These are phyloP conservation scores for Gnatocerus cornutus DNA, from an alignment of 2,888 invertebrate genomes.

Conservation along the genomic window DNA sequence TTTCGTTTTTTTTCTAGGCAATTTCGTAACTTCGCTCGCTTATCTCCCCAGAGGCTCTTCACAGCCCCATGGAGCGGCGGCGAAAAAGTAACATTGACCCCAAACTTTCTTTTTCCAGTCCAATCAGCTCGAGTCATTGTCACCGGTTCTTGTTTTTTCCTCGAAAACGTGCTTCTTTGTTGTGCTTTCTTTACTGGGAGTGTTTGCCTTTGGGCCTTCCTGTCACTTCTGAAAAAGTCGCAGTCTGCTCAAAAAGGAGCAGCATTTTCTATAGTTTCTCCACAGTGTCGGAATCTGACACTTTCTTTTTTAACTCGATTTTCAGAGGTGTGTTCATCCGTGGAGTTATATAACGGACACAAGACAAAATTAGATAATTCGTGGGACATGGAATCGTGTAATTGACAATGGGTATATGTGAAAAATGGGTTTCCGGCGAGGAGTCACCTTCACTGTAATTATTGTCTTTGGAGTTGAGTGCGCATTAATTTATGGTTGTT, in stretches of 20 bases:
- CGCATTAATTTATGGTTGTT: constrained; percentile 17
- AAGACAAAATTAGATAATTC: constrained; percentile 20
- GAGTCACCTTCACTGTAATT: constrained; percentile 36
- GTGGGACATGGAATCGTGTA: constrained; percentile 12
- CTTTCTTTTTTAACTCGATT: constrained; percentile 19
- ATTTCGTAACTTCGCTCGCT: not conserved
- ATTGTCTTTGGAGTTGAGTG: constrained; percentile 17
- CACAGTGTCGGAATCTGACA: not conserved
- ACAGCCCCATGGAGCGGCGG: too few species aligned
- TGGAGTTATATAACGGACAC: constrained; percentile 3
- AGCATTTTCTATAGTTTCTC: constrained; percentile 26
- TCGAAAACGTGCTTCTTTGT: constrained; percentile 18
- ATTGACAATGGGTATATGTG: constrained; percentile 32
- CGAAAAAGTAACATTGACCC: constrained; percentile 16
- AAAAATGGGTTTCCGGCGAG: constrained; percentile 35
- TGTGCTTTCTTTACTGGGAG: not conserved
- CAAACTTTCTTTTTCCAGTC: constrained; percentile 11
- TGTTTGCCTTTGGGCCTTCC: constrained; percentile 23
- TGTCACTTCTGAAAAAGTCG: constrained; percentile 28
- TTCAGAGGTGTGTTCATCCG: constrained; percentile 12
- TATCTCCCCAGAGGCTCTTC: not conserved
- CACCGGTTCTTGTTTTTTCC: constrained; percentile 3
- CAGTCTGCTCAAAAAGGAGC: constrained; percentile 11
- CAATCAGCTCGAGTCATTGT: not conserved
- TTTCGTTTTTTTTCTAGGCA: not conserved